Percentiles rank a stretch among this genome's conserved stretches.
These are phyloP conservation scores for Apodemia zela DNA, from an alignment of 2,888 invertebrate genomes.

Conservation along the genomic window DNA sequence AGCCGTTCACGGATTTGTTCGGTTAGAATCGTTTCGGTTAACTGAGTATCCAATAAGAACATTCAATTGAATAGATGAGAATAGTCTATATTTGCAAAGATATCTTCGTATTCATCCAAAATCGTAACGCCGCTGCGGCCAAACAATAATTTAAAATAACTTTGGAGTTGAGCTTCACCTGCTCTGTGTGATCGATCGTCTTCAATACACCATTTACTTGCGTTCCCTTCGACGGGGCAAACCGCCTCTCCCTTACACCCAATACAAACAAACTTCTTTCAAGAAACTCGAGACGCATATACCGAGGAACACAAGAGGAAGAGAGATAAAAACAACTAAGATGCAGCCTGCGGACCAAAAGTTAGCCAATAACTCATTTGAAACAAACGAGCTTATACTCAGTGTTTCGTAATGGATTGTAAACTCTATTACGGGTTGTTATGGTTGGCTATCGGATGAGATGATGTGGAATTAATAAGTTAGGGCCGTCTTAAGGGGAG, in stretches of 20 bases:
- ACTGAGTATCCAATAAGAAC: too few relatives aligned
- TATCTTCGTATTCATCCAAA: too few relatives aligned
- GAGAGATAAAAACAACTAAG: slow-evolving; percentile 67
- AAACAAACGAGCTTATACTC: slow-evolving; percentile 33
- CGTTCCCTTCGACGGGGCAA: slow-evolving; percentile 6
- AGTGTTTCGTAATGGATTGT: slow-evolving; percentile 45
- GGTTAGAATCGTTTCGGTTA: too few relatives aligned
- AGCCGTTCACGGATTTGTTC: too few relatives aligned
- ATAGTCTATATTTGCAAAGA: too few relatives aligned
- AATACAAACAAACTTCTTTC: slow-evolving; percentile 71
- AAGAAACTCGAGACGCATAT: slow-evolving; percentile 58
- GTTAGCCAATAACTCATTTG: slow-evolving; percentile 71
- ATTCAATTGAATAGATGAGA: too few relatives aligned
- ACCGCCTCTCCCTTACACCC: slow-evolving; percentile 47
- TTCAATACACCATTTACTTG: background rate
- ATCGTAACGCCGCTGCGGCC: background rate
- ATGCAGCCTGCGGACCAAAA: slow-evolving; percentile 75
- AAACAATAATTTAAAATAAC: background rate
- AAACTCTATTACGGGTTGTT: slow-evolving; percentile 43
- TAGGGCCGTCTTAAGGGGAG: slow-evolving; percentile 54
- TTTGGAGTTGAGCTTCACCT: background rate
- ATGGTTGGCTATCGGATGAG: slow-evolving; percentile 23
- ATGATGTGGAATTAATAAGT: slow-evolving; percentile 55
- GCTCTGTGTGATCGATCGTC: background rate
- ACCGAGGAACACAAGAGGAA: slow-evolving; percentile 37